Percentiles rank a stretch among this genome's conserved stretches.
phyloP scores from a whole-genome alignment of 1,140 invertebrate genomes.

The Periplaneta americana region DNA sequence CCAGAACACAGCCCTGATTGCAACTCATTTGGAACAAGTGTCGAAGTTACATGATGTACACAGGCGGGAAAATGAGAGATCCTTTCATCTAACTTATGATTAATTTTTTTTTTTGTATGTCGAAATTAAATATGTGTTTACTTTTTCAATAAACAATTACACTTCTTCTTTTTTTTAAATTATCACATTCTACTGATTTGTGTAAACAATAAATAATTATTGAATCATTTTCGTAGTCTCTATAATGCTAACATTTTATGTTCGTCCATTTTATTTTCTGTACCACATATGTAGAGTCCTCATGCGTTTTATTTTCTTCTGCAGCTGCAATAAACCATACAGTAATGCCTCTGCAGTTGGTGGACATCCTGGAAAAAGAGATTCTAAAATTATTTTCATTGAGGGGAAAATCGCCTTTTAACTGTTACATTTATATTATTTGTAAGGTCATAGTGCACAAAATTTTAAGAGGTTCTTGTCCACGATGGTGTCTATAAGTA shows the following conservation, averaged over 20 bases:
- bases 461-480: too few relatives aligned
- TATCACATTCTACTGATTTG: background rate
- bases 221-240: background rate
- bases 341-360: constrained; percentile 95
- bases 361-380: constrained; percentile 64
- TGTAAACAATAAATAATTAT: background rate
- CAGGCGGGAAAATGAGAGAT: constrained; percentile 67
- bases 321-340: constrained; percentile 90
- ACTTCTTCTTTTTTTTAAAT: background rate
- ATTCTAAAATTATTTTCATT: background rate
- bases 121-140: too few relatives aligned
- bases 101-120: too few relatives aligned
- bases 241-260: background rate
- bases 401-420: background rate
- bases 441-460: too few relatives aligned
- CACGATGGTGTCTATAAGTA: too few relatives aligned
- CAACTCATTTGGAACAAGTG: constrained; percentile 75
- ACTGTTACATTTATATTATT: background rate
- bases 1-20: constrained; percentile 64
- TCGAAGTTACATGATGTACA: constrained; percentile 75
- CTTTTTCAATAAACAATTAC: too few relatives aligned
- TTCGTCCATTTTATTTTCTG: constrained; percentile 59
- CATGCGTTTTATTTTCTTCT: constrained; percentile 94
- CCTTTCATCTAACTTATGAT: constrained; percentile 53
- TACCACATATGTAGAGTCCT: constrained; percentile 84